Base-by-base conservation (phyloP, 2,113 vertebrate species). In the Crotalus viridis region DNA sequence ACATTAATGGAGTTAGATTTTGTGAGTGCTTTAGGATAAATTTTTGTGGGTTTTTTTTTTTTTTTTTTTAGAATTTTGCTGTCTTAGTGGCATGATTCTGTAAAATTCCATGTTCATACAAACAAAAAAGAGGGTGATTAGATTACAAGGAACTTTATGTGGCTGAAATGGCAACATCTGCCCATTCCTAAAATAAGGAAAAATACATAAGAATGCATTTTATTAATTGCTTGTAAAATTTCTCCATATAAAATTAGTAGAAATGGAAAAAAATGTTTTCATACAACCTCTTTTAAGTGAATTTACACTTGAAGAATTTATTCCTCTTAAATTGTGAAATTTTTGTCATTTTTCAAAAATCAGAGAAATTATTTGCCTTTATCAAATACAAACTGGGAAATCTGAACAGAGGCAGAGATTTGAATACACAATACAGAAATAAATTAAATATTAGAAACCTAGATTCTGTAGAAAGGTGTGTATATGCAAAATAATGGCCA, bases 401-500 rank as follows among this genome's bases (percentile, higher is more conserved):
- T 57, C 2, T 33, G 33, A 87, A 54, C 24, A 10, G 85, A 88
- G 21, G 33, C 17, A 88, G 19, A 13, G 12, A 54, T 54, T 54
- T 74, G 13, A 5, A 12, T 39, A 33, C 9, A 55, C 12, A 5
- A 51, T 51, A 51, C 64, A 22, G 4, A 24, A 94, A 91, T 13
- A 86, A 87, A 43, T n/a, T 43, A 10, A 1, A 87, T 17, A 61
- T 46, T 24, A 61, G 52, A 92, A 85, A 86, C 33, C 0, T 2
- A 5, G 22, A 22, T 89, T 15, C 1, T 39, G 46, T 43, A 89
- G n/a, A 91, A 43, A 46, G 54, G 55, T 10, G 85, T 81, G 6
- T 85, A 17, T 90, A 24, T 0, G 21, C 95, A 26, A 93, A 93
- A 95, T 93, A 59, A 92, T 88, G 56, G 64, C 48, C 74, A 15